Conservation (phyloP, 2,797 vertebrate genomes). For the Pseudopleuronectes americanus region DNA sequence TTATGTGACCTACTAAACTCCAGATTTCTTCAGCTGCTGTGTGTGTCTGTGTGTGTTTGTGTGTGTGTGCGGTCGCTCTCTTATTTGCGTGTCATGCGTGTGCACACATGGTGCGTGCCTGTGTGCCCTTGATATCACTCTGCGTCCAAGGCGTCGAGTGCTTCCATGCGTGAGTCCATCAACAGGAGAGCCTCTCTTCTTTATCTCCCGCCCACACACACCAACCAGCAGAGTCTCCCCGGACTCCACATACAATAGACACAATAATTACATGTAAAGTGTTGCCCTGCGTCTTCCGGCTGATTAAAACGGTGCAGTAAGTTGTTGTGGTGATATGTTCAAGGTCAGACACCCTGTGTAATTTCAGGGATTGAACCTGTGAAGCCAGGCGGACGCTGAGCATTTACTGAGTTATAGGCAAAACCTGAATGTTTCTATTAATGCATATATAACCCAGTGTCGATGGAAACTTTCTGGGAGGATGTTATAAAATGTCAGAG, state of each 20-base stretch:
- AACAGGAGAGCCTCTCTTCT: conserved; percentile 43
- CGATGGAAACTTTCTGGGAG: no score
- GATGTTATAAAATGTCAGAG: no score
- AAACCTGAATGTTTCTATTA: background rate
- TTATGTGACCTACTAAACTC: conserved; percentile 46
- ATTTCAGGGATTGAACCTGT: conserved; percentile 46
- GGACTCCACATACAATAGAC: conserved; percentile 60
- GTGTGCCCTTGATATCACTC: conserved; percentile 57
- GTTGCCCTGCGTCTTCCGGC: conserved; percentile 51
- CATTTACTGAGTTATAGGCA: conserved; percentile 18
- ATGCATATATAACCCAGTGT: background rate
- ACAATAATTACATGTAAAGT: conserved; percentile 70
- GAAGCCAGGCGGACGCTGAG: conserved; percentile 15
- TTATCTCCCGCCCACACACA: conserved; percentile 71
- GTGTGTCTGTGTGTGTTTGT: conserved; percentile 9
- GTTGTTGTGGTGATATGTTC: conserved; percentile 44
- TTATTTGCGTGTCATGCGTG: conserved; percentile 40
- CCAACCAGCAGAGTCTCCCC: conserved; percentile 47
- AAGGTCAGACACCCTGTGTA: conserved; percentile 61
- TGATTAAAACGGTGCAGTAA: conserved; percentile 49
- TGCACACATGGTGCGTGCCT: conserved; percentile 18
- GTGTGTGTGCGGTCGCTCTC: conserved; percentile 19
- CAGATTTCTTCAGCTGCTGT: conserved; percentile 13
- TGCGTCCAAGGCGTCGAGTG: conserved; percentile 49
- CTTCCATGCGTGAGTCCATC: conserved; percentile 62